Evolutionary conservation across 2,888 invertebrate genomes (phyloP).

Genomic region (Arctia plantaginis): DNA sequence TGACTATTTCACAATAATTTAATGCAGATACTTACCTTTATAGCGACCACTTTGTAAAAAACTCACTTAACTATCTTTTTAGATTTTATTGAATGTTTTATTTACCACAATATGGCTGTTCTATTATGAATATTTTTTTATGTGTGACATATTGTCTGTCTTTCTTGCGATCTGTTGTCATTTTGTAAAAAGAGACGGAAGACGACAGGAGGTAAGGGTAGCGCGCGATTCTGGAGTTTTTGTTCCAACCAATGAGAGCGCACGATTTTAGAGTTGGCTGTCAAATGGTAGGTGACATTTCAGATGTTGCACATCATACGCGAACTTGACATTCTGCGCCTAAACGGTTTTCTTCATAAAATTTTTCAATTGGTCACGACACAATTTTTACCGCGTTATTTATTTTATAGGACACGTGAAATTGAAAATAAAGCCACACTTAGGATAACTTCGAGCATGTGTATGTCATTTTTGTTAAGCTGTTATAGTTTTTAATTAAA

Average conservation of each 20-base stretch:
- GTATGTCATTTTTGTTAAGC: too few relatives aligned
- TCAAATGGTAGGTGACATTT: neutral
- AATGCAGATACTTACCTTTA: constrained; percentile 33
- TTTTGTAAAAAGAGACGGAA: neutral
- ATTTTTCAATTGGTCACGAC: too few relatives aligned
- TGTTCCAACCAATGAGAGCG: neutral
- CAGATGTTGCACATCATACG: neutral
- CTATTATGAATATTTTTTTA: neutral
- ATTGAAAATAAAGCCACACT: too few relatives aligned
- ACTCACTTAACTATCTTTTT: neutral
- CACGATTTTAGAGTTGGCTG: too few relatives aligned
- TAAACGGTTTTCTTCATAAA: too few relatives aligned
- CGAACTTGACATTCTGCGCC: too few relatives aligned
- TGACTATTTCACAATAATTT: constrained; percentile 9
- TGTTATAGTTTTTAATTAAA: too few relatives aligned
- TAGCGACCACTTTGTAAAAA: neutral
- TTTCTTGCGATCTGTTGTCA: neutral
- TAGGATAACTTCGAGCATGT: too few relatives aligned
- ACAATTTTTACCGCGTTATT: too few relatives aligned
- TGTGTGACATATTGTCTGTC: neutral
- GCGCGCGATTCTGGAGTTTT: too few relatives aligned
- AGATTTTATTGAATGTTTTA: neutral
- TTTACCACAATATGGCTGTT: constrained; percentile 49
- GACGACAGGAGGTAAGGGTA: neutral
- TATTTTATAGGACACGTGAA: too few relatives aligned